These are phyloP conservation scores for Nibea albiflora DNA, from an alignment of 2,113 vertebrate species.

Conservation along the genomic window DNA sequence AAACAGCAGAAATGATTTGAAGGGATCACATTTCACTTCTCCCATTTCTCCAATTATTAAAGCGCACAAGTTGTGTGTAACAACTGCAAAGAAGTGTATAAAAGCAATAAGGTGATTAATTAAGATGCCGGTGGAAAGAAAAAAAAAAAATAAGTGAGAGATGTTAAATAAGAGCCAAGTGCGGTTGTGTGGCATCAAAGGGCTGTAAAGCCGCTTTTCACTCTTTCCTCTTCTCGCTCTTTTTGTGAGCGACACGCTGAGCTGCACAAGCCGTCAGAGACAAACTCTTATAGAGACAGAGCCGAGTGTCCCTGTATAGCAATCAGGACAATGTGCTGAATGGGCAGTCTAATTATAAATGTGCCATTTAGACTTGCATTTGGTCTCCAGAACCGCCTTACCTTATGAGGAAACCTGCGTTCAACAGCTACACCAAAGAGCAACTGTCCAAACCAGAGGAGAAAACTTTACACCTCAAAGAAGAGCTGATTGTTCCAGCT, in stretches of 20 bases:
- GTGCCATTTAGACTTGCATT: slow-evolving; percentile 96
- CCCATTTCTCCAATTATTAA: slow-evolving; percentile 11
- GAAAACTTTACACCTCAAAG: slow-evolving; percentile 73
- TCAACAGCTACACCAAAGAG: slow-evolving; percentile 78
- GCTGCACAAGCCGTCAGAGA: slow-evolving; percentile 69
- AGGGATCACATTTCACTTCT: background rate
- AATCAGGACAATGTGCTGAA: slow-evolving; percentile 98
- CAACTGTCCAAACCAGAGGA: slow-evolving; percentile 94
- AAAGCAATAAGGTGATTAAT: slow-evolving; percentile 26
- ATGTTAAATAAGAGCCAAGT: slow-evolving; percentile 53
- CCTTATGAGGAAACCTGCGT: slow-evolving; percentile 99
- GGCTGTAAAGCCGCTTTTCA: slow-evolving; percentile 55
- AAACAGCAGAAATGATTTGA: slow-evolving; percentile 18
- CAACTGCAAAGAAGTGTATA: slow-evolving; percentile 2
- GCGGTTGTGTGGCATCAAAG: slow-evolving; percentile 54
- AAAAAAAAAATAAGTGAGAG: slow-evolving; percentile 34
- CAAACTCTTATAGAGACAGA: slow-evolving; percentile 86
- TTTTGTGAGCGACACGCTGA: slow-evolving; percentile 77
- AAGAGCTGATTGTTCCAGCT: slow-evolving; percentile 78
- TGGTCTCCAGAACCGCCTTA: slow-evolving; percentile 94
- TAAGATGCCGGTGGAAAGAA: slow-evolving; percentile 19
- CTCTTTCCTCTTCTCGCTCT: slow-evolving; percentile 49
- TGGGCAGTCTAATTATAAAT: slow-evolving; percentile 99
- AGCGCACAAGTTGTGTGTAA: slow-evolving; percentile 3
- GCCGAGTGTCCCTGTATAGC: slow-evolving; percentile 91